Evolutionary conservation across 2,888 invertebrate species (phyloP).

Genomic region (Eurytoma californica): DNA sequence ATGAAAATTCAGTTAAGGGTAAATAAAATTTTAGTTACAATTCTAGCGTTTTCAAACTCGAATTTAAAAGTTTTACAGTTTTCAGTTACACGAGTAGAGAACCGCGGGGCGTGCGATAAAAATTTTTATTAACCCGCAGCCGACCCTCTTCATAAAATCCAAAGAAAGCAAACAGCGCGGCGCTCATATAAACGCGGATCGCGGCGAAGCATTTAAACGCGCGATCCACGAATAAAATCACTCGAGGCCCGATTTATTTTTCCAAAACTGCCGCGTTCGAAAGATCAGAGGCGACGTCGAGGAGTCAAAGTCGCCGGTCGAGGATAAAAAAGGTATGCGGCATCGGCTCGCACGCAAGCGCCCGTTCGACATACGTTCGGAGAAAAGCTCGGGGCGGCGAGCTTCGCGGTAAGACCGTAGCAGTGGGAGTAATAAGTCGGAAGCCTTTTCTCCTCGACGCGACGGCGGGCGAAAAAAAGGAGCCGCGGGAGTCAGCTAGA

Average conservation of each 20-base stretch:
- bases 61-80: constrained; percentile 10
- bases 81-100: constrained; percentile 26
- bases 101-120: constrained; percentile 37
- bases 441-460: constrained; percentile 58
- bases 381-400: constrained; percentile 6
- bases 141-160: constrained; percentile 49
- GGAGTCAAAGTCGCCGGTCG: neutral
- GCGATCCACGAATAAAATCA: constrained; percentile 38
- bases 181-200: constrained; percentile 3
- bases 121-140: constrained; percentile 50
- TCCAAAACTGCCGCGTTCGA: constrained; percentile 5
- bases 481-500: constrained; percentile 33
- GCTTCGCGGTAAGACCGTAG: constrained; percentile 53
- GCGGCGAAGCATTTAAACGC: constrained; percentile 23
- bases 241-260: constrained; percentile 41
- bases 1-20: constrained; percentile 7
- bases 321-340: neutral
- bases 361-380: constrained; percentile 5
- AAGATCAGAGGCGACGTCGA: constrained; percentile 5
- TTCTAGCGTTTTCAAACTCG: constrained; percentile 10
- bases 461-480: constrained; percentile 47
- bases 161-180: constrained; percentile 48
- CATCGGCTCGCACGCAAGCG: neutral
- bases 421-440: constrained; percentile 61
- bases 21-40: constrained; percentile 18